Percentiles rank a stretch among this genome's conserved stretches.
Evolutionary conservation across 2,113 vertebrate species (phyloP).

Genomic region (Amphilophus citrinellus): DNA sequence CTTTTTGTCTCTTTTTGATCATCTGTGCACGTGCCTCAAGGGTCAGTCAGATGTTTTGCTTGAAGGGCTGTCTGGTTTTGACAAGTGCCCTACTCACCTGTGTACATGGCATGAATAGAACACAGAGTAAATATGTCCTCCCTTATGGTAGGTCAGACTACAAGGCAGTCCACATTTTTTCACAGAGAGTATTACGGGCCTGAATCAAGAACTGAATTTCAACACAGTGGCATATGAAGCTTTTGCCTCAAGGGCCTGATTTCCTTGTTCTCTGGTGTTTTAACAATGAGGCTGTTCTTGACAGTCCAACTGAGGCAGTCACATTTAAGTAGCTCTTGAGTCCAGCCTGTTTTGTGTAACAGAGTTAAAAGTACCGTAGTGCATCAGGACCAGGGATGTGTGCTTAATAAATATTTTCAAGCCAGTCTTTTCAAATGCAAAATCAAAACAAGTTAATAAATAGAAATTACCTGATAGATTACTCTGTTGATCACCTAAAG

Average conservation of each 20-base stretch:
- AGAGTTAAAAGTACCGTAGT: conserved; percentile 26
- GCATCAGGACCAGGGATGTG: neutral
- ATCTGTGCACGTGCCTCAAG: neutral
- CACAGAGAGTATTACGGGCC: conserved; percentile 29
- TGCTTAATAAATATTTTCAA: conserved; percentile 9
- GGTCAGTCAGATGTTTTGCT: conserved; percentile 54
- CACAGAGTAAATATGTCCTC: conserved; percentile 49
- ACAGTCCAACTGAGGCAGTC: conserved; percentile 54
- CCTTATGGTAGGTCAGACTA: conserved; percentile 56
- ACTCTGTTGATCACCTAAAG: neutral
- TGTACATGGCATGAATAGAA: conserved; percentile 47
- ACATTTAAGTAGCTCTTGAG: conserved; percentile 54
- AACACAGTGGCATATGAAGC: conserved; percentile 55
- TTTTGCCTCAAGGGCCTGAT: conserved; percentile 64
- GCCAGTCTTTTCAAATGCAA: neutral
- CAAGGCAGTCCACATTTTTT: conserved; percentile 43
- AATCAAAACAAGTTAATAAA: neutral
- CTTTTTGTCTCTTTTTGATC: neutral
- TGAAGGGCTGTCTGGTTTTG: conserved; percentile 48
- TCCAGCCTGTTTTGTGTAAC: conserved; percentile 44
- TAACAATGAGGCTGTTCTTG: conserved; percentile 65
- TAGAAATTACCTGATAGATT: neutral
- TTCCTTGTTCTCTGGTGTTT: conserved; percentile 67
- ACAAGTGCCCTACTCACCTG: conserved; percentile 37
- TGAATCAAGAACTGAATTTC: conserved; percentile 63